phyloP scores from a whole-genome alignment of 2,797 vertebrate species.

The Galagoides demidoff region DNA sequence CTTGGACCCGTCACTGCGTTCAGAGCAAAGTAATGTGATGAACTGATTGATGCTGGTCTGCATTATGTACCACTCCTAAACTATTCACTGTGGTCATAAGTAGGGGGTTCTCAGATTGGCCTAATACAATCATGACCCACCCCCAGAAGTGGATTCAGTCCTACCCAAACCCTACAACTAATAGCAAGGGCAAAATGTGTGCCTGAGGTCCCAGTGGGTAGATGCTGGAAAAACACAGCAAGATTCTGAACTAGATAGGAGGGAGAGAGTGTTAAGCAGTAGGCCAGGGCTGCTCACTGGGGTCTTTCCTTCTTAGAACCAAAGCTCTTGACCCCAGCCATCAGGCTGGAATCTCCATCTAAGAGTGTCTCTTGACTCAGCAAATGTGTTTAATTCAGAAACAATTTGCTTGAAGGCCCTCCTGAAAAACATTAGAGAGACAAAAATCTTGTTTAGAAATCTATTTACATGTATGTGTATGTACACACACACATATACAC shows the following conservation, averaged over 20 bases:
- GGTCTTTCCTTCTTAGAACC: background rate
- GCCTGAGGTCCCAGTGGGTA: background rate
- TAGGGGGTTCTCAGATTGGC: background rate
- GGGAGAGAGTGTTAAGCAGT: background rate
- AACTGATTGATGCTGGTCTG: background rate
- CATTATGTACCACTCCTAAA: background rate
- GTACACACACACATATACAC: background rate
- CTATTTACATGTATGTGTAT: background rate
- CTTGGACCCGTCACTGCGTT: background rate
- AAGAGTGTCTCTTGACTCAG: background rate
- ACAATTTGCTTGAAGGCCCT: background rate
- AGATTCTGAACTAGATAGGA: background rate
- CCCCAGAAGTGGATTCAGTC: background rate
- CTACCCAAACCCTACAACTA: background rate
- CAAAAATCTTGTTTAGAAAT: background rate
- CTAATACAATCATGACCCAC: background rate
- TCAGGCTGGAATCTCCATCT: background rate
- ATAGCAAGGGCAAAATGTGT: background rate
- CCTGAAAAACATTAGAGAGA: background rate
- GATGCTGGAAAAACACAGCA: background rate
- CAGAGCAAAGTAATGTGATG: background rate
- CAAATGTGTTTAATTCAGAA: slow-evolving; percentile 15
- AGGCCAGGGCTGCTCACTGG: background rate
- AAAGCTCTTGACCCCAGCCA: background rate
- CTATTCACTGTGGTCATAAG: background rate